Evolutionary conservation across 2,888 invertebrate genomes (phyloP), one percentile per base, ranked within the genome.

Genomic region (Leucophenga montana): DNA sequence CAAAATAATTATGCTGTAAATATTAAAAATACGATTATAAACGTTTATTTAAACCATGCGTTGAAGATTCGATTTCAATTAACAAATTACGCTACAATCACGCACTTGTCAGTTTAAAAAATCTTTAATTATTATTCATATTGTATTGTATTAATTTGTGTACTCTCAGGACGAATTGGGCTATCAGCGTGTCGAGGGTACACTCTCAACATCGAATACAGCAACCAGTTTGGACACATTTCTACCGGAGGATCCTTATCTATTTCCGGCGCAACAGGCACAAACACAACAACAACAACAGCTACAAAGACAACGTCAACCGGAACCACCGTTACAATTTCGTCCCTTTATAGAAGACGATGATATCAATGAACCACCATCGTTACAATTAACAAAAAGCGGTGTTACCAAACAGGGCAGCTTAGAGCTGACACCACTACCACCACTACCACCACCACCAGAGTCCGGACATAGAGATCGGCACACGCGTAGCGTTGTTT

Each of bases 161-260:
- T 11, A 48, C n/a, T 33, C 68, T 33, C 68, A 86, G 86, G 86
- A 86, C 72, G 85, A 88, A 54, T 85, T 83, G 75, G 86, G 85
- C 68, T 89, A 89, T 77, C 87, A 87, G 20, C 85, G 88, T 66
- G 89, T 89, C 73, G 85, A 87, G 59, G 89, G 91, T 59, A 90
- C 91, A 39, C 87, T 92, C 14, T 92, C 92, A 1, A 88, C 91
- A 46, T 91, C 92, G 53, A 92, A 92, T 69, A 91, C 92, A 80
- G 90, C 91, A 85, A 91, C 92, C 27, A 92, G 92, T 72, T 86
- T 92, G 73, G 92, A 92, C 74, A 88, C 87, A 71, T 88, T 88
- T 74, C 71, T 88, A 33, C 88, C 88, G 13, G 88, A 88, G 76
- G 88, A 88, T 80, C 87, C 88, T 16, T 88, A 86, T 73, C 78